Evolutionary conservation across 2,797 vertebrate species (phyloP), one percentile per base, ranked within the genome.

Genomic region (Parambassis ranga): DNA sequence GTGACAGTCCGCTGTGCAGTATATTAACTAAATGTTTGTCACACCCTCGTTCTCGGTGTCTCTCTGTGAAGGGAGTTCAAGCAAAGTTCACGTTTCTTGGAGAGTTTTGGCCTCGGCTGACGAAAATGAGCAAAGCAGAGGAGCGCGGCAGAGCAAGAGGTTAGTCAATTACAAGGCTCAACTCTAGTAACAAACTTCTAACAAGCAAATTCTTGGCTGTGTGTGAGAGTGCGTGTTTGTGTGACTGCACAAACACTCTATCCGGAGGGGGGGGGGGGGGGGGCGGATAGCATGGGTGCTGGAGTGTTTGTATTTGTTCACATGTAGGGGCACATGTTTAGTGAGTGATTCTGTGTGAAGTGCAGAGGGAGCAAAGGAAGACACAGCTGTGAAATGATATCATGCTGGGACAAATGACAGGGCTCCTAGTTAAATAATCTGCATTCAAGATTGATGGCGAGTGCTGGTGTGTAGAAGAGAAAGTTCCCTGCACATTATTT

Each of bases 81-180:
- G 65, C 15, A 14, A 69, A 87, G 87, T 89, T 89, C 85, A 90
- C 53, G 69, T 86, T 88, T 89, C 75, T 87, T 84, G 80, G 75
- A 84, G 69, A 87, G 71, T 82, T 89, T 81, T 80, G 68, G 72
- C 77, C 75, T 2, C 36, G 51, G 61, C 51, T 30, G 53, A 71
- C 15, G 44, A 72, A 77, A 86, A 89, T 59, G 82, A 89, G 84
- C 61, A 79, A 82, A 82, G 78, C 81, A 81, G 81, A 79, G 47
- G 41, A 85, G 68, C 20, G 74, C 74, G 80, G 82, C 85, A 10
- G 70, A 82, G 78, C 79, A 79, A n/a, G 88, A 90, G 85, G 83
- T 85, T 79, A 86, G 83, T 78, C 84, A 91, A 89, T 87, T 87
- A 87, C 83, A 88, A 89, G 80, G 67, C 85, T 86, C 68, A 11